Percentiles rank a stretch among this genome's conserved stretches.
Evolutionary conservation across 1,140 invertebrate genomes (phyloP).

Genomic region (Diplogasteroides magnus): DNA sequence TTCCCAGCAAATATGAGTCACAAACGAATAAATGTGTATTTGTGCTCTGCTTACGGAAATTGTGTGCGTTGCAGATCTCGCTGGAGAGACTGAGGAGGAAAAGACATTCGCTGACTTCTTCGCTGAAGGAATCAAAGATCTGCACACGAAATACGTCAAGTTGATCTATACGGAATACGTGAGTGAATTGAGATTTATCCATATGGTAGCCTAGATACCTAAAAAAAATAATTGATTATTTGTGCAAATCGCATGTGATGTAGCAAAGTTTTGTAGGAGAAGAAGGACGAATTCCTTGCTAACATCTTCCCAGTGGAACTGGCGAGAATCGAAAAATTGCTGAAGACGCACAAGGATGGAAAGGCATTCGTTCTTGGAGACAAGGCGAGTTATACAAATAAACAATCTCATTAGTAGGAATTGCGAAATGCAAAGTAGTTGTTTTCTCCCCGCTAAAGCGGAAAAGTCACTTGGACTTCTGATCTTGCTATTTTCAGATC

Average conservation of each 20-base stretch:
- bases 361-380: slow-evolving; percentile 28
- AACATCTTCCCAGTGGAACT: slow-evolving; percentile 41
- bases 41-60: not conserved
- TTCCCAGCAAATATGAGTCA: not conserved
- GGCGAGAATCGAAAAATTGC: slow-evolving; percentile 33
- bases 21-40: too few species aligned
- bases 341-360: slow-evolving; percentile 31
- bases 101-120: slow-evolving; percentile 44
- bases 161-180: slow-evolving; percentile 55
- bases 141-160: slow-evolving; percentile 41
- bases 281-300: slow-evolving; percentile 45
- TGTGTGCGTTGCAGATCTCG: slow-evolving; percentile 29
- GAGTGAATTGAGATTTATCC: too few species aligned
- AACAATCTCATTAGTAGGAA: not conserved
- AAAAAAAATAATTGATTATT: slow-evolving; percentile 6
- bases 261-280: slow-evolving; percentile 39
- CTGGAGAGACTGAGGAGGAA: slow-evolving; percentile 33
- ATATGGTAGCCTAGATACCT: not conserved
- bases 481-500: slow-evolving; percentile 47
- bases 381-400: slow-evolving; percentile 34
- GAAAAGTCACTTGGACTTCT: slow-evolving; percentile 52
- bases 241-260: too few species aligned
- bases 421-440: not conserved
- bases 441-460: not conserved
- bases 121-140: slow-evolving; percentile 52